Evolutionary conservation across 2,888 invertebrate genomes (phyloP), one percentile per base, ranked within the genome.

Genomic region (Scaptomyza reducta): DNA sequence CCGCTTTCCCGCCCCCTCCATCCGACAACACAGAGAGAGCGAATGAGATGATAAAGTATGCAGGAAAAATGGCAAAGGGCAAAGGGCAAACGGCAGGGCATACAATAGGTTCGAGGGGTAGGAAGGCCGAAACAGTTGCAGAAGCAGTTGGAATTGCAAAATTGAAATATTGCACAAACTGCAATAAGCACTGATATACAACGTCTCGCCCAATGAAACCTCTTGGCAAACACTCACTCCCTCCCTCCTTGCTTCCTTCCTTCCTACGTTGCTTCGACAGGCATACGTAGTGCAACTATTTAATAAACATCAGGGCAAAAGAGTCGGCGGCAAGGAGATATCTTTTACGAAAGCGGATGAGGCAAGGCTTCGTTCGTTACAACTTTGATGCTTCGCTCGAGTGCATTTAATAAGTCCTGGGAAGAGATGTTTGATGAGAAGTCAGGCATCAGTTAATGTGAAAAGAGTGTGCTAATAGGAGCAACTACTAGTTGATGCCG

Each of bases 131-230:
- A 65, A 72, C 50, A 42, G 59, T 60, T 63, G 10, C 33, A 33
- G 18, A 29, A 18, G 56, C 63, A 53, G 53, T 50, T 49, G 62
- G 38, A 67, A 68, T 44, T 40, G 67, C 65, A 65, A 86, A 88
- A 82, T 76, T 79, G 83, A 82, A 82, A 88, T 86, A 82, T 79
- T 63, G 65, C 70, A 70, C 82, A 79, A 82, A 86, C 68, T 75
- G 86, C 81, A 78, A 88, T 70, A 70, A 70, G 73, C 59, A 62
- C 60, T 53, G 42, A 25, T 50, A 25, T 25, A 3, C 6, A 35
- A 33, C 6, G n/a, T 3, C 40, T 16, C 46, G 47, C 27, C 6
- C 9, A 14, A 3, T 13, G 42, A 11, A 33, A 14, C 22, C 47
- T 41, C 44, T 42, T n/a, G 22, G 16, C 35, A 59, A 33, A 42